Conservation (phyloP, 1,140 invertebrate genomes). For the Trichonephila inaurata region DNA sequence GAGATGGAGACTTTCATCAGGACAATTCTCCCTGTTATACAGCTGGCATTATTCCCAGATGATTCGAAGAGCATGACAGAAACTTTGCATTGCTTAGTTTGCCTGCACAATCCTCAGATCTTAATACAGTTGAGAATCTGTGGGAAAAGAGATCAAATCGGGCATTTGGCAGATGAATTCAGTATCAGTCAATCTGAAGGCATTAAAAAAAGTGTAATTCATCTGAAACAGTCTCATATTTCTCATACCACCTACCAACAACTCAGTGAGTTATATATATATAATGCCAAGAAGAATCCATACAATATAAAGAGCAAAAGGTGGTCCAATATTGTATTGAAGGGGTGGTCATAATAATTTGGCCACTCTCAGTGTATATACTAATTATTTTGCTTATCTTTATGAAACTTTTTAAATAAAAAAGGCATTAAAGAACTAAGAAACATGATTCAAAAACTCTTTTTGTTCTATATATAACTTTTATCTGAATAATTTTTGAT, state of each 20-base stretch:
- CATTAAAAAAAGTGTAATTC: neutral
- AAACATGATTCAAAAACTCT: too few species aligned
- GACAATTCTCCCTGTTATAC: neutral
- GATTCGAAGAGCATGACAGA: neutral
- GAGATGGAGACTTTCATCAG: neutral
- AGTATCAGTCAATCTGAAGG: neutral
- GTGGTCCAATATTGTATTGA: neutral
- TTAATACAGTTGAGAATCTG: neutral
- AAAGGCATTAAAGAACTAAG: too few species aligned
- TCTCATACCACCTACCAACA: neutral
- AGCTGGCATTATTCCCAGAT: neutral
- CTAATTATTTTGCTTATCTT: too few species aligned
- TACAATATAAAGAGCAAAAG: neutral
- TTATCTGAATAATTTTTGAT: too few species aligned
- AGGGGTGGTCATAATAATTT: neutral
- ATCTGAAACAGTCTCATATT: neutral
- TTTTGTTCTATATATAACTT: too few species aligned
- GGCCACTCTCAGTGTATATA: neutral
- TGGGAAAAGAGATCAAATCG: neutral
- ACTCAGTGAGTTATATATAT: neutral
- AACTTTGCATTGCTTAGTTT: neutral
- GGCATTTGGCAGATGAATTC: too few species aligned
- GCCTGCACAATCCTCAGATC: neutral
- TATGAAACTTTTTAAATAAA: too few species aligned
- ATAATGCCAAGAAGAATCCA: neutral